Evolutionary conservation across 1,140 invertebrate species (phyloP).

Genomic region (Drosophila tsacasi): DNA sequence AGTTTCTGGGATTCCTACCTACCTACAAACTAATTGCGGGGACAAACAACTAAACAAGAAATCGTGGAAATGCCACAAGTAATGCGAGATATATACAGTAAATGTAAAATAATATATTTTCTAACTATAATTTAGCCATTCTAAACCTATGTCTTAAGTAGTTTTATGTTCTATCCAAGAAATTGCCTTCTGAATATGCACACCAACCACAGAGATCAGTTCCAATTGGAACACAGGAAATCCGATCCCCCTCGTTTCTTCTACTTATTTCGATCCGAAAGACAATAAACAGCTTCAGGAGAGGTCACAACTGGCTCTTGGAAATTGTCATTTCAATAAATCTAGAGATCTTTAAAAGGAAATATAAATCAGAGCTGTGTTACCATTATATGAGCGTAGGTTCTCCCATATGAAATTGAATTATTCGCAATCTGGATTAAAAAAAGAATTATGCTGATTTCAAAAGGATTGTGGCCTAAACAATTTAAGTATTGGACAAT

Average conservation of each 20-base stretch:
- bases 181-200: conserved; percentile 72
- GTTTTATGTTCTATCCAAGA: conserved; percentile 56
- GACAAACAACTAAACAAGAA: conserved; percentile 5
- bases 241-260: conserved; percentile 1
- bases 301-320: conserved; percentile 27
- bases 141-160: conserved; percentile 35
- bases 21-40: conserved; percentile 24
- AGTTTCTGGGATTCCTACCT: conserved; percentile 36
- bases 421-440: conserved; percentile 40
- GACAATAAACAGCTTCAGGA: conserved; percentile 66
- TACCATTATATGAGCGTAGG: conserved; percentile 63
- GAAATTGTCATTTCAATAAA: conserved; percentile 72
- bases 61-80: conserved; percentile 22
- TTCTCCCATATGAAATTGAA: conserved; percentile 57
- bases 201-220: conserved; percentile 21
- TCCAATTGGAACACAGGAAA: conserved; percentile 9
- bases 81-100: conserved; percentile 1
- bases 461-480: conserved; percentile 31
- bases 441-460: not conserved
- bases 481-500: conserved; percentile 48
- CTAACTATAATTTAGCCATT: conserved; percentile 37
- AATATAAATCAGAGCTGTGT: conserved; percentile 72
- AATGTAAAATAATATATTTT: conserved; percentile 26
- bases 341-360: conserved; percentile 14
- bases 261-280: conserved; percentile 56